Percentiles rank a stretch among this genome's conserved stretches.
Evolutionary conservation across 2,797 vertebrate genomes (phyloP).

Genomic region (Sciurus carolinensis): DNA sequence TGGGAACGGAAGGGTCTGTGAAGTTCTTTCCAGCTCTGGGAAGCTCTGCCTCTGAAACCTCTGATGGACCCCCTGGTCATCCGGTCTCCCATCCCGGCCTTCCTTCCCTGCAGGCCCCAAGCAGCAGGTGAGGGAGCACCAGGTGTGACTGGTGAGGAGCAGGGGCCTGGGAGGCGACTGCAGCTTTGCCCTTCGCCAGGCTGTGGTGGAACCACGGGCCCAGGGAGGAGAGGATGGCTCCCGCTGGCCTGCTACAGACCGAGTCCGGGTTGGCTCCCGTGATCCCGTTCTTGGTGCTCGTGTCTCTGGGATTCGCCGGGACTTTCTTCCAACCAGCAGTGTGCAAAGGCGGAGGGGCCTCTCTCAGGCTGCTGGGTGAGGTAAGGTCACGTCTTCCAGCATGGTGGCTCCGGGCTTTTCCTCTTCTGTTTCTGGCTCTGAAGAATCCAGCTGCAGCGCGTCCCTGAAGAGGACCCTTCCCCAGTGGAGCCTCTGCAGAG

Average conservation of each 20-base stretch:
- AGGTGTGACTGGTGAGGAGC: background rate
- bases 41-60: background rate
- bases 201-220: background rate
- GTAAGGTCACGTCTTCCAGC: background rate
- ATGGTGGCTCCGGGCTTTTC: background rate
- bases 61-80: no score
- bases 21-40: background rate
- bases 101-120: background rate
- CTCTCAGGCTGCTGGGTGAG: background rate
- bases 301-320: background rate
- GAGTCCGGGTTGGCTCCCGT: background rate
- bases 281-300: background rate
- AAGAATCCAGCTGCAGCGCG: background rate
- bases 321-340: background rate
- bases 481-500: background rate
- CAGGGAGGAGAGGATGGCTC: background rate
- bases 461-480: background rate
- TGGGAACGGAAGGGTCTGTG: background rate
- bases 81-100: background rate
- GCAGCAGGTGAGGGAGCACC: background rate
- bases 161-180: background rate
- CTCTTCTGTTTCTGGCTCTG: background rate
- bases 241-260: background rate
- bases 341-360: background rate
- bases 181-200: background rate